These are phyloP conservation scores for Percopsis transmontana DNA, from an alignment of 2,113 vertebrate species.

Conservation along the genomic window DNA sequence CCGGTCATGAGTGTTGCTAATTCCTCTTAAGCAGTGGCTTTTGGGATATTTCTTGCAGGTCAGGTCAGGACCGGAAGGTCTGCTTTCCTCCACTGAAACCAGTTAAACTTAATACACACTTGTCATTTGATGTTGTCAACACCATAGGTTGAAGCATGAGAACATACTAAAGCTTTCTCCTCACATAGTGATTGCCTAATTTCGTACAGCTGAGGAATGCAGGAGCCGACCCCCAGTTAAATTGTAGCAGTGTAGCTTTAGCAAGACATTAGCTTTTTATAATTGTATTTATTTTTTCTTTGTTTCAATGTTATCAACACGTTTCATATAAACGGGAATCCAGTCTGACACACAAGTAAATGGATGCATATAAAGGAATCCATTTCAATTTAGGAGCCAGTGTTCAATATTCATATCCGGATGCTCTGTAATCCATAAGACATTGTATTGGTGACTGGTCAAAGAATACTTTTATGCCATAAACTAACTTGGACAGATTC, in stretches of 20 bases:
- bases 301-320: too few species aligned
- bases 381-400: too few species aligned
- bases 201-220: background rate
- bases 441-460: too few species aligned
- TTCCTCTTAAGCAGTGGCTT: constrained; percentile 16
- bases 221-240: background rate
- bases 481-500: too few species aligned
- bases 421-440: too few species aligned
- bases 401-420: too few species aligned
- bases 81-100: constrained; percentile 6
- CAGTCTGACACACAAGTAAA: too few species aligned
- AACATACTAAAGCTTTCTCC: background rate
- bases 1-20: constrained; percentile 48
- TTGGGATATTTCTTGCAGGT: constrained; percentile 2
- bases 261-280: background rate
- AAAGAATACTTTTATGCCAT: too few species aligned
- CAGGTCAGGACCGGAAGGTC: background rate
- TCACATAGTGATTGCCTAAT: background rate
- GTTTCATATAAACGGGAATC: too few species aligned
- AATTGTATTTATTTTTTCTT: too few species aligned
- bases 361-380: too few species aligned
- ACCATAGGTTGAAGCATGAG: background rate
- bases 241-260: background rate
- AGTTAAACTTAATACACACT: background rate
- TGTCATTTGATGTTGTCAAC: background rate